Evolutionary conservation across 1,140 invertebrate species (phyloP).

Genomic region (Anastrepha obliqua): DNA sequence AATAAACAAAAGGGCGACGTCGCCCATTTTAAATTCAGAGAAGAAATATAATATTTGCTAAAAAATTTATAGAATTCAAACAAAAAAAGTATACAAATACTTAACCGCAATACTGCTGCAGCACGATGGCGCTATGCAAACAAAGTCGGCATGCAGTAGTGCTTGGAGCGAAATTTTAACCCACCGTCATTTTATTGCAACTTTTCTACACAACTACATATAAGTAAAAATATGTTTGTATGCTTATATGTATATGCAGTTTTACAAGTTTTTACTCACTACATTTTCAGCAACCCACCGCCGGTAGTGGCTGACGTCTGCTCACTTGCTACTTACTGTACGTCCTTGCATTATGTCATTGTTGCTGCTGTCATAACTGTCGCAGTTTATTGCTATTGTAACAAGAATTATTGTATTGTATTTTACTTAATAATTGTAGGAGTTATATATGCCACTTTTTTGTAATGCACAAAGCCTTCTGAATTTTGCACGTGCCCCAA

Average conservation of each 20-base stretch:
- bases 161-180: background rate
- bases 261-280: background rate
- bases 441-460: background rate
- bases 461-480: background rate
- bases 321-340: background rate
- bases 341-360: background rate
- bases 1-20: constrained; percentile 40
- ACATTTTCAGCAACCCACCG: background rate
- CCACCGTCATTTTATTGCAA: background rate
- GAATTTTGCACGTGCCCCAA: background rate
- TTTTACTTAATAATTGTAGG: background rate
- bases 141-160: background rate
- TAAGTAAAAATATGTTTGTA: background rate
- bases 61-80: constrained; percentile 27
- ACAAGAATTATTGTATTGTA: background rate
- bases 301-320: background rate
- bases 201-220: background rate
- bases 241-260: background rate
- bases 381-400: constrained; percentile 7
- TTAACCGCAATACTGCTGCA: background rate
- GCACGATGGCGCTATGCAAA: background rate
- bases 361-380: constrained; percentile 16
- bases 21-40: constrained; percentile 41
- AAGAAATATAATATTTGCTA: constrained; percentile 33
- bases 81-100: background rate